These are phyloP conservation scores for Oncopeltus fasciatus DNA, from an alignment of 1,140 invertebrate genomes.

Conservation along the genomic window DNA sequence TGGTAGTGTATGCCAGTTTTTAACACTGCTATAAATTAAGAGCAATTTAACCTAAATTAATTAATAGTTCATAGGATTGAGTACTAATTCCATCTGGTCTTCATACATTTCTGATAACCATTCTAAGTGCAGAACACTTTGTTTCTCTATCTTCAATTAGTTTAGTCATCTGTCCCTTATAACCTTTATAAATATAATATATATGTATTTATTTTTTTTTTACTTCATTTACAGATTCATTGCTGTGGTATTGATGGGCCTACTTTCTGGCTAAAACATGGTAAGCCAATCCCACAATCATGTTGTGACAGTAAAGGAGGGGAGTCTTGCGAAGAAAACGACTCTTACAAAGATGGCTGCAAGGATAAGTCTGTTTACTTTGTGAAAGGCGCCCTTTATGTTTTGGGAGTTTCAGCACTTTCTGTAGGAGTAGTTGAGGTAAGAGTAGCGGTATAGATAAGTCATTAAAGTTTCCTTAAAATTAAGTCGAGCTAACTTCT, in stretches of 20 bases:
- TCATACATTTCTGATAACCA: no score
- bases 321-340: not conserved
- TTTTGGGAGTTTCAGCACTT: not conserved
- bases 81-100: no score
- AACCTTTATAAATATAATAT: no score
- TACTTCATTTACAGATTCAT: not conserved
- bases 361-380: not conserved
- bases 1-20: no score
- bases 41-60: no score
- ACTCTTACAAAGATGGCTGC: conserved; percentile 6
- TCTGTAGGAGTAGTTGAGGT: conserved; percentile 8
- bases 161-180: no score
- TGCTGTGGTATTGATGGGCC: conserved; percentile 5
- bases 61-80: no score
- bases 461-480: not conserved
- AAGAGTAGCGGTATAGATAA: not conserved
- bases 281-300: not conserved
- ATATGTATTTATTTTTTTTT: not conserved
- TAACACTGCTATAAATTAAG: no score
- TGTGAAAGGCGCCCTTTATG: not conserved
- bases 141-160: no score
- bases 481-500: no score
- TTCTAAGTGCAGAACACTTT: no score
- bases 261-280: not conserved
- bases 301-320: not conserved